Conservation (phyloP, 2,888 invertebrate species). For the Cryptophagus acutangulus region DNA sequence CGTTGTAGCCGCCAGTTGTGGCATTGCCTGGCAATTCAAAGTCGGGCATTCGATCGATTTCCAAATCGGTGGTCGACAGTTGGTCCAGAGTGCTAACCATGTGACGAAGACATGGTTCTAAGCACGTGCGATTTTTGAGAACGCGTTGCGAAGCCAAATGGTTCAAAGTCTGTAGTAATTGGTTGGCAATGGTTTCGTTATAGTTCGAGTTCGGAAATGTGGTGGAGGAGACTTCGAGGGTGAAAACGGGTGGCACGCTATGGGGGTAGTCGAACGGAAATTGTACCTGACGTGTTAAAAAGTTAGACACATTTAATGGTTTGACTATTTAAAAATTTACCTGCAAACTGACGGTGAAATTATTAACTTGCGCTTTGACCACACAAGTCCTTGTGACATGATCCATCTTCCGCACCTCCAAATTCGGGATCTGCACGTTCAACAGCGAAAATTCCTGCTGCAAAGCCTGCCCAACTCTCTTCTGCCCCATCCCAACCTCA, state of each 20-base stretch:
- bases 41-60: constrained; percentile 20
- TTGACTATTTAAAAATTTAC: constrained; percentile 70
- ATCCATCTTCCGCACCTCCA: constrained; percentile 56
- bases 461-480: constrained; percentile 56
- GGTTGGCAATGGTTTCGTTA: constrained; percentile 65
- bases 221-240: too few species aligned
- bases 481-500: constrained; percentile 28
- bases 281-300: constrained; percentile 64
- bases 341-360: constrained; percentile 54
- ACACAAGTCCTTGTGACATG: constrained; percentile 54
- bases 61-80: constrained; percentile 37
- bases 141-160: constrained; percentile 78
- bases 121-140: constrained; percentile 77
- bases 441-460: constrained; percentile 73
- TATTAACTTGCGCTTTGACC: constrained; percentile 54
- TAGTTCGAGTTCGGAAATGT: constrained; percentile 60
- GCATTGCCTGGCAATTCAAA: too few species aligned
- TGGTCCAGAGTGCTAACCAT: constrained; percentile 61
- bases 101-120: constrained; percentile 79
- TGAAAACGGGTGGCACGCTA: constrained; percentile 61
- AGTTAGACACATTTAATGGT: constrained; percentile 62
- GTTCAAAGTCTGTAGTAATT: constrained; percentile 74
- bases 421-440: constrained; percentile 69
- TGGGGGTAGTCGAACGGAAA: constrained; percentile 74
- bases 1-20: constrained; percentile 49